These are phyloP conservation scores for Gortyna flavago DNA, from an alignment of 2,888 invertebrate genomes.

Conservation along the genomic window DNA sequence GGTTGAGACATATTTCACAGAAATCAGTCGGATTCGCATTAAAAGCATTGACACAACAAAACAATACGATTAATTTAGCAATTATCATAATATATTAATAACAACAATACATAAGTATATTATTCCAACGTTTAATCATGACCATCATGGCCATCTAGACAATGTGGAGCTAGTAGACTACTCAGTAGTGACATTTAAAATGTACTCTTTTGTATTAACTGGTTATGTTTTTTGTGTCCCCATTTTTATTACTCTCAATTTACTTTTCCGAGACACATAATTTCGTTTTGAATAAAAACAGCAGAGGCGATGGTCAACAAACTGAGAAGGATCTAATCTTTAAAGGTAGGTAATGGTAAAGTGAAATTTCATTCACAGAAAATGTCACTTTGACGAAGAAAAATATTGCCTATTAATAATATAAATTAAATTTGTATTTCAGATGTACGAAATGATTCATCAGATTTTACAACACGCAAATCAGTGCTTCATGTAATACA, in stretches of 20 bases:
- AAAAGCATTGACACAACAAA: conserved; percentile 69
- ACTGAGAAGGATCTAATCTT: conserved; percentile 54
- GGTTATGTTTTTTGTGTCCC: conserved; percentile 85
- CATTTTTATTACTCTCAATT: conserved; percentile 76
- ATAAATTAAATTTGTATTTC: conserved; percentile 39
- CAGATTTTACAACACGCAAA: conserved; percentile 57
- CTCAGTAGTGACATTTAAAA: conserved; percentile 72
- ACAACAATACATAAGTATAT: conserved; percentile 70
- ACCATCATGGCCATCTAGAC: conserved; percentile 72
- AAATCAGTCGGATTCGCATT: conserved; percentile 68
- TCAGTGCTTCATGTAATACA: conserved; percentile 65
- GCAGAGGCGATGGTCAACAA: conserved; percentile 38
- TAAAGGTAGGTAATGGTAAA: conserved; percentile 69
- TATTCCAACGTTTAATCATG: conserved; percentile 60
- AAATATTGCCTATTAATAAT: conserved; percentile 4
- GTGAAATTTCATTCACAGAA: conserved; percentile 3
- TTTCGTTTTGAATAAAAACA: conserved; percentile 61
- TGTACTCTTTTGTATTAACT: conserved; percentile 75
- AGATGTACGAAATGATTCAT: conserved; percentile 65
- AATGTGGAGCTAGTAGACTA: conserved; percentile 15
- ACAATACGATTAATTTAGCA: conserved; percentile 80
- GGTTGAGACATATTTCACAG: conserved; percentile 81
- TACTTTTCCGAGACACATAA: conserved; percentile 69
- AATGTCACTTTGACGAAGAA: conserved; percentile 4
- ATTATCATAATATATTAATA: conserved; percentile 81